Base-by-base conservation (phyloP, 2,888 invertebrate species). In the Himalopsyche tibetana region DNA sequence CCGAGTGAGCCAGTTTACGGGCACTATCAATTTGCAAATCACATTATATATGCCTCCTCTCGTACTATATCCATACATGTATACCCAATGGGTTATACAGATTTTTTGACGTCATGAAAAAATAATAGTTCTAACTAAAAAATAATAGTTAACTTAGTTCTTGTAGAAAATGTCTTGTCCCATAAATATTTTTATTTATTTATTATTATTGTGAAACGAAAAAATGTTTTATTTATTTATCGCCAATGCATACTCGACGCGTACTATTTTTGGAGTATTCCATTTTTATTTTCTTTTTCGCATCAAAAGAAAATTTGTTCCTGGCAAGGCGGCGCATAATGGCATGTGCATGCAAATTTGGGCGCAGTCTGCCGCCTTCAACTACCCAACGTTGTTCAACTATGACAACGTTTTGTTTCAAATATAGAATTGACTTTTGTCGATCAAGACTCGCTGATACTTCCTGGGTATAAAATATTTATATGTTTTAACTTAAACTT, bases 281-380 rank as follows among this genome's bases (percentile, higher is more conserved):
- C 19, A 63, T 63, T n/a, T 51, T 63, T 63, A 63, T 63, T 63
- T 63, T 63, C 63, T 28, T 63, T 63, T 19, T 19, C 63, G 28
- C 19, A 63, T 63, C 63, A 63, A 63, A 63, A 63, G 63, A 63
- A 63, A 63, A 63, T 63, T 63, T 63, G 63, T 63, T 63, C 63
- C 19, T 9, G 28, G 63, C 63, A 63, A 63, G 63, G 63, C 63
- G 63, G 63, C 3, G 19, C 63, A 63, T 63, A 63, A 63, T 63
- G 63, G 63, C 63, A 63, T 63, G 63, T 63, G 63, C 63, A 63
- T 63, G 63, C 19, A 63, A 63, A 63, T 63, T 63, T 63, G 19
- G 63, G 63, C 63, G 63, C 63, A 63, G 63, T 63, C 63, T 63
- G 63, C 63, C 28, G 63, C 63, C 63, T 2, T 28, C 19, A 63